Evolutionary conservation across 2,888 invertebrate genomes (phyloP).

Genomic region (Rhagium mordax): DNA sequence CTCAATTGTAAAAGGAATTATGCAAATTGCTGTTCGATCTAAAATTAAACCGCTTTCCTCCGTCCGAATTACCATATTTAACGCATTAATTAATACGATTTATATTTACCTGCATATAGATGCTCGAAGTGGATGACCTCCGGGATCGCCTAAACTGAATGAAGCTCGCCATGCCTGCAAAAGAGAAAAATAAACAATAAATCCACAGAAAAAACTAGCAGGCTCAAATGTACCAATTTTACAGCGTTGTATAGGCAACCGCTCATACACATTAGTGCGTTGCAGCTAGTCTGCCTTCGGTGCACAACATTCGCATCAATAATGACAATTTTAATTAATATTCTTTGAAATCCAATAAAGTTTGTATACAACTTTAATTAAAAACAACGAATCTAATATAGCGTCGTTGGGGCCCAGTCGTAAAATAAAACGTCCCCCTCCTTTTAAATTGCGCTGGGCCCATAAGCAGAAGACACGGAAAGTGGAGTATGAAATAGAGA

Average conservation of each 20-base stretch:
- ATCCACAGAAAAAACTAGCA: too few species aligned
- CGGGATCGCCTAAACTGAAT: slow-evolving; percentile 48
- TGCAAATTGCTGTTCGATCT: background rate
- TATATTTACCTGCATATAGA: slow-evolving; percentile 51
- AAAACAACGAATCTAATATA: background rate
- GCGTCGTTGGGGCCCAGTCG: background rate
- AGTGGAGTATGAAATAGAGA: background rate
- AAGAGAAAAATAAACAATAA: too few species aligned
- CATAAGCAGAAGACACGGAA: background rate
- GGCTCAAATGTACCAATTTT: too few species aligned
- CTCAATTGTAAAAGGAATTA: background rate
- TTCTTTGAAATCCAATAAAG: too few species aligned
- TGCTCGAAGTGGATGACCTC: slow-evolving; percentile 50
- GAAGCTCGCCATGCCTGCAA: slow-evolving; percentile 48
- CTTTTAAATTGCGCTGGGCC: background rate
- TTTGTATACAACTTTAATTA: too few species aligned
- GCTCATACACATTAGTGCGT: background rate
- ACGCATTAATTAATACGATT: background rate
- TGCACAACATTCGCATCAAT: background rate
- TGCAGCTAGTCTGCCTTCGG: too few species aligned
- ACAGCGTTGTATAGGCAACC: slow-evolving; percentile 19
- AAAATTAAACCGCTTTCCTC: background rate
- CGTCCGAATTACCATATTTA: background rate
- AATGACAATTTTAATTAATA: too few species aligned
- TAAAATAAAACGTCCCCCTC: background rate